Percentiles rank a stretch among this genome's conserved stretches.
Evolutionary conservation across 1,140 invertebrate genomes (phyloP).

Genomic region (Drosophila tani): DNA sequence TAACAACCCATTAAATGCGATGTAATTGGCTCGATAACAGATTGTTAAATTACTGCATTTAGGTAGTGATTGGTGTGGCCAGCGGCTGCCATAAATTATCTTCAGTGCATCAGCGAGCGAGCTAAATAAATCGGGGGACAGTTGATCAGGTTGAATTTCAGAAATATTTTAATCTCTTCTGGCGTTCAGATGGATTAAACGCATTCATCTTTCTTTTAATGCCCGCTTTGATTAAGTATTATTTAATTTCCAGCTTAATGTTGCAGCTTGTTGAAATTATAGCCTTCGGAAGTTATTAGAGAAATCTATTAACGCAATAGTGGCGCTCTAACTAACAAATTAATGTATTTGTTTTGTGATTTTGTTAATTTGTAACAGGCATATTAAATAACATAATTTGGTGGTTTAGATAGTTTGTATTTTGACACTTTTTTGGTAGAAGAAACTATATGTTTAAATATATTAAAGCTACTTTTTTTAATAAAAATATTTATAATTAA

Average conservation of each 20-base stretch:
- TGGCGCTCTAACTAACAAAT: background rate
- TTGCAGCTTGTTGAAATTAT: background rate
- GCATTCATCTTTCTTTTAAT: constrained; percentile 7
- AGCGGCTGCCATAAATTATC: constrained; percentile 28
- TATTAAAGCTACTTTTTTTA: background rate
- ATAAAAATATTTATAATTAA: background rate
- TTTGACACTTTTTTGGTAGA: too few species aligned
- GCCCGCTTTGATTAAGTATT: constrained; percentile 10
- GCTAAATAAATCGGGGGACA: constrained; percentile 8
- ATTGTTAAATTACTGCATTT: constrained; percentile 37
- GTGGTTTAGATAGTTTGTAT: background rate
- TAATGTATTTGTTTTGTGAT: background rate
- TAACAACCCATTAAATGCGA: constrained; percentile 15
- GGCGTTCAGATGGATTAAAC: constrained; percentile 10
- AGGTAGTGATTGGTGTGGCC: constrained; percentile 13
- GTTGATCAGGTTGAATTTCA: constrained; percentile 3
- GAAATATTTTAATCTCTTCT: constrained; percentile 26
- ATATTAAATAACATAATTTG: background rate
- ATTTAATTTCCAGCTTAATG: constrained; percentile 26
- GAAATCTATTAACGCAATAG: background rate
- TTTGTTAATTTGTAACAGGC: background rate
- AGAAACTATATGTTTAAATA: too few species aligned
- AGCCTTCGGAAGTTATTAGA: background rate
- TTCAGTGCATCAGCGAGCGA: background rate
- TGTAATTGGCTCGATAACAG: constrained; percentile 30